Conservation (phyloP, 2,888 invertebrate species). For the Protodeltote pygarga region DNA sequence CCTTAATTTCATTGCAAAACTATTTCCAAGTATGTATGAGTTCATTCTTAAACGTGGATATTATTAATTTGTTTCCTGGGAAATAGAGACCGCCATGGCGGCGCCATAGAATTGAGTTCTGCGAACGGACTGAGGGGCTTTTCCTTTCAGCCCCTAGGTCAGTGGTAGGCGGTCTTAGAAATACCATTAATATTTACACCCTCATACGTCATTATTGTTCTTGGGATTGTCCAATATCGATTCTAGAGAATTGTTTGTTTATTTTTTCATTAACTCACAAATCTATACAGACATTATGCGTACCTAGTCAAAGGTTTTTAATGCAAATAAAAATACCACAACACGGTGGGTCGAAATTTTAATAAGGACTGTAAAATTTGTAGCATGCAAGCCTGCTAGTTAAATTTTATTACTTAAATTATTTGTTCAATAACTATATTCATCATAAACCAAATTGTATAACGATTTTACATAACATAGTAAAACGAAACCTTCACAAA, state of each 20-base stretch:
- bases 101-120: conserved; percentile 80
- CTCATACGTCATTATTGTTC: conserved; percentile 56
- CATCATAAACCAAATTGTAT: no score
- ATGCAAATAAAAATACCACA: no score
- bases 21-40: conserved; percentile 52
- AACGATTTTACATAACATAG: no score
- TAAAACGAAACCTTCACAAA: no score
- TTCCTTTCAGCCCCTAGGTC: conserved; percentile 74
- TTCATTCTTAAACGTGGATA: conserved; percentile 67
- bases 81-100: conserved; percentile 69
- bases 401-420: no score
- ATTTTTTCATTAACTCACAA: neutral
- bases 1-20: conserved; percentile 39
- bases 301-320: no score
- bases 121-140: conserved; percentile 71
- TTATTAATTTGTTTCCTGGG: conserved; percentile 76
- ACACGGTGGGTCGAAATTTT: no score
- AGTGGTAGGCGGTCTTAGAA: conserved; percentile 64
- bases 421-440: no score
- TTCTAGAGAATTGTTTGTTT: conserved; percentile 12
- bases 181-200: conserved; percentile 75
- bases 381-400: no score
- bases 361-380: no score
- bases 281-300: no score
- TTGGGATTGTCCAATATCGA: conserved; percentile 43